Evolutionary conservation across 2,797 vertebrate genomes (phyloP), one percentile per base, ranked within the genome.

Genomic region (Hypotaenidia okinawae): DNA sequence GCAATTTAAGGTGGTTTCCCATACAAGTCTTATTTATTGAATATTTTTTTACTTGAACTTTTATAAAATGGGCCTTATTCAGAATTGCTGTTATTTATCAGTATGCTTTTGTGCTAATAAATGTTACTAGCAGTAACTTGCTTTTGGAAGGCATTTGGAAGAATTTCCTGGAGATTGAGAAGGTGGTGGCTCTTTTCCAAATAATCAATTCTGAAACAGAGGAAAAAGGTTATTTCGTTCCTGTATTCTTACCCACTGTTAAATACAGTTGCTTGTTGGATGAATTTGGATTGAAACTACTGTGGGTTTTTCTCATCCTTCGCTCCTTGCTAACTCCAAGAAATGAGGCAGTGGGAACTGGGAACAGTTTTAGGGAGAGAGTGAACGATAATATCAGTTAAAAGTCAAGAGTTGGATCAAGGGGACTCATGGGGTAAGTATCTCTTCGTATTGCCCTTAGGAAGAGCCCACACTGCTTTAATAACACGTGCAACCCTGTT

Each of bases 371-470:
- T 2, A 3, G 6, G 13, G 30, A 87, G 57, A 32, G 64, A 57
- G 16, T 0, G 0, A 62, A 11, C 30, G 45, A 6, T 32, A 52
- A 24, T n/a, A 30, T 27, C 32, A 49, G 13, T 47, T 30, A 13
- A 16, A 67, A 67, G 15, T 62, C 10, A 28, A 10, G 45, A 62
- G 32, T 5, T 82, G 47, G 23, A 51, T 73, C 41, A 32, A 28
- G 16, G 17, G 27, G 24, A 18, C 39, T 84, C 32, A 37, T 75
- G 62, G 8, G 59, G 30, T 59, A 57, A 67, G 35, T 33, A 10
- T 15, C 43, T 92, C 14, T 86, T 63, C 27, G 10, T 25, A 4
- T 32, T 35, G 45, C 57, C 61, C 30, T 54, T 62, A 6, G 52
- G 39, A 37, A 33, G 30, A 69, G 25, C 23, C 41, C 37, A 14